Evolutionary conservation across 2,888 invertebrate species (phyloP), one percentile per base, ranked within the genome.

Genomic region (Rotaria magnacalcarata): DNA sequence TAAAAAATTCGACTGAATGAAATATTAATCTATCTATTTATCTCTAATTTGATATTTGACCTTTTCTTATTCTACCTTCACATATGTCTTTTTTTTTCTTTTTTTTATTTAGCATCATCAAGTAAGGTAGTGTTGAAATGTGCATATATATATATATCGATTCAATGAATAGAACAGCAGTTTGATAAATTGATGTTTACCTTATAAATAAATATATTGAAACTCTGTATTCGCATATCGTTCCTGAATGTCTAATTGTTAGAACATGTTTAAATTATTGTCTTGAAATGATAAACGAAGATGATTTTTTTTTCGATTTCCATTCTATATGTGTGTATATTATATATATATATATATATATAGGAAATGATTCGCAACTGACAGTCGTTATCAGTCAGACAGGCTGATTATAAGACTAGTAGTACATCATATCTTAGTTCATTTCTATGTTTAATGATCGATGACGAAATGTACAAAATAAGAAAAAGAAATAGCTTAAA

Each of bases 331-430:
- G 34, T 67, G 50, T 50, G 1, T 50, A 50, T 34, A 60, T 60
- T 34, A 34, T 34, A 34, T 34, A 34, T 34, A 34, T 34, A 34
- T 34, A 2, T 34, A 2, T 34, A 2, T 34, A 67, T 67, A 34
- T 67, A 34, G 67, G 67, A 67, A 67, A 67, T 67, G 67, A 67
- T 67, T 67, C 67, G 67, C 67, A 67, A 67, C 67, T 67, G 67
- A 67, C 67, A 67, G 67, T 67, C 34, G 67, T 67, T 67, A 67
- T 67, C 67, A 67, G 67, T 34, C 67, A 67, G 67, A 67, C 67
- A 67, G 34, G 67, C 67, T 67, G 67, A 67, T 67, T 67, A 67
- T 67, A 34, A 67, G 67, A 34, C 67, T 27, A 67, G 34, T 67
- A 67, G 34, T 67, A 67, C 34, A 67, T 67, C 67, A 67, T 67